Evolutionary conservation across 1,140 invertebrate genomes (phyloP).

Genomic region (Heliconius melpomene): DNA sequence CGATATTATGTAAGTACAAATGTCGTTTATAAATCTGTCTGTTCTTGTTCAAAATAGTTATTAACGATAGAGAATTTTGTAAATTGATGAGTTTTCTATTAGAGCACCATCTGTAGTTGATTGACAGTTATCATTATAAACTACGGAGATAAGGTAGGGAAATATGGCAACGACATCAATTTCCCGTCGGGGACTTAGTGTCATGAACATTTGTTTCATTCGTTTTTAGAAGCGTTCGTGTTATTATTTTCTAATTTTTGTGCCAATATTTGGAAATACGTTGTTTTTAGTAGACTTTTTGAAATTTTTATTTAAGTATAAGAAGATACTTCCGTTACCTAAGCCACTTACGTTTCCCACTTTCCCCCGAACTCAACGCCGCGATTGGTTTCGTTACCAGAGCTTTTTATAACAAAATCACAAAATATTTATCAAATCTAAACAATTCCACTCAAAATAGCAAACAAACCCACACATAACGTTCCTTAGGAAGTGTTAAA

Average conservation of each 20-base stretch:
- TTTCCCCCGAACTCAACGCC: background rate
- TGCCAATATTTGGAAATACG: too few relatives aligned
- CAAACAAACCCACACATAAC: background rate
- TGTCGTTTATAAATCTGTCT: background rate
- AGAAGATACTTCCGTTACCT: background rate
- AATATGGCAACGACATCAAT: constrained; percentile 12
- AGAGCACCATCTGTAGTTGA: constrained; percentile 23
- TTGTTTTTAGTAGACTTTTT: too few relatives aligned
- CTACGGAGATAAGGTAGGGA: constrained; percentile 4
- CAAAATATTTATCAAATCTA: background rate
- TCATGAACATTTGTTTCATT: background rate
- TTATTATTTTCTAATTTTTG: background rate
- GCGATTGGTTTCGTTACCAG: background rate
- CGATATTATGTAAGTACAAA: background rate
- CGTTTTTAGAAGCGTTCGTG: background rate
- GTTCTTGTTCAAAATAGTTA: constrained; percentile 15
- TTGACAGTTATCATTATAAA: constrained; percentile 31
- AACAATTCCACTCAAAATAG: background rate
- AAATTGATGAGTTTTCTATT: constrained; percentile 33
- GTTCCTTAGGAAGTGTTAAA: constrained; percentile 20
- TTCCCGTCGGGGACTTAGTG: constrained; percentile 3
- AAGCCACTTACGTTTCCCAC: background rate
- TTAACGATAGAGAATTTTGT: constrained; percentile 20
- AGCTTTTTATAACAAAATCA: background rate
- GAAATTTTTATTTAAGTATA: too few relatives aligned